phyloP scores from a whole-genome alignment of 2,797 vertebrate genomes.

The Poliocrania exsul region DNA sequence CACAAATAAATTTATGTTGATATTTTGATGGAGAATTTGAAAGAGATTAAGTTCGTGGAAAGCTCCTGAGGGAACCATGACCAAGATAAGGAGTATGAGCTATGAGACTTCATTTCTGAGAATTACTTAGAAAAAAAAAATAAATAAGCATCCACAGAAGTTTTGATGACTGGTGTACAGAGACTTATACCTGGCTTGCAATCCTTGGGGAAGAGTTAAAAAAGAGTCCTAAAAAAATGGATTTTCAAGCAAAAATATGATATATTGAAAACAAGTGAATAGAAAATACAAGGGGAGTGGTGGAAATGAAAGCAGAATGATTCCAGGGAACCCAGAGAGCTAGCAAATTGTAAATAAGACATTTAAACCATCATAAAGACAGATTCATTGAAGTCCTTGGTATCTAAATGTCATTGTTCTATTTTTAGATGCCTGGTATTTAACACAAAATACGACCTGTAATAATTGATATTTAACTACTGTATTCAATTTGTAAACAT shows the following conservation, averaged over 20 bases:
- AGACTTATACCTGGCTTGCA: not conserved
- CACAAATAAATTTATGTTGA: slow-evolving; percentile 44
- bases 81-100: slow-evolving; percentile 30
- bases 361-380: slow-evolving; percentile 9
- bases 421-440: slow-evolving; percentile 57
- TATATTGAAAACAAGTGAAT: not conserved
- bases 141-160: not conserved
- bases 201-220: not conserved
- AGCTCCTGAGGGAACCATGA: slow-evolving; percentile 22
- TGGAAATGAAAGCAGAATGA: not conserved
- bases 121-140: slow-evolving; percentile 4
- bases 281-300: slow-evolving; percentile 30
- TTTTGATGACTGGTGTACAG: not conserved
- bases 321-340: not conserved
- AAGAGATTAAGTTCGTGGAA: slow-evolving; percentile 12
- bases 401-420: slow-evolving; percentile 46
- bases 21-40: slow-evolving; percentile 49
- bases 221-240: slow-evolving; percentile 1
- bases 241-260: not conserved
- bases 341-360: slow-evolving; percentile 16
- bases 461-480: slow-evolving; percentile 69
- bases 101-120: slow-evolving; percentile 34
- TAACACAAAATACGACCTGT: slow-evolving; percentile 49
- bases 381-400: slow-evolving; percentile 33
- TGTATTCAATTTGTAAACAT: slow-evolving; percentile 57